Conservation (phyloP, 2,113 vertebrate species). For the Clarias macrocephalus region DNA sequence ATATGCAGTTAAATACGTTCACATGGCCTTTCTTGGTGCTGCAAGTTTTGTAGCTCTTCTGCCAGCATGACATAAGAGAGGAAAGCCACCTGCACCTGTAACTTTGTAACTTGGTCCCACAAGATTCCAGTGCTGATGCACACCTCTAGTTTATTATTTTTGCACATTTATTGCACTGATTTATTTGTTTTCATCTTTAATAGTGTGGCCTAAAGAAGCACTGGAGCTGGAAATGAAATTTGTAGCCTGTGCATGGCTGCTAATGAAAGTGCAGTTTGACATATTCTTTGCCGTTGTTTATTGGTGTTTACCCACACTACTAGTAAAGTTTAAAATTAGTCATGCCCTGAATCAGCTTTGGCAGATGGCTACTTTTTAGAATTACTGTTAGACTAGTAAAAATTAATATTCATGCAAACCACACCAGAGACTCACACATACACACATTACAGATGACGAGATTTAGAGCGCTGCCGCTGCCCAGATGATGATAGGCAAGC, state of each 20-base stretch:
- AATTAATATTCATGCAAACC: background rate
- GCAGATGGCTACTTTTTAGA: background rate
- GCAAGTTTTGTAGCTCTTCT: background rate
- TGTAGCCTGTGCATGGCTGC: background rate
- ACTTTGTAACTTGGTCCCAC: background rate
- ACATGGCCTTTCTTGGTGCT: background rate
- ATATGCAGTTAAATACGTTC: background rate
- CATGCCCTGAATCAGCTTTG: background rate
- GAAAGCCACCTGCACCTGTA: background rate
- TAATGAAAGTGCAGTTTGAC: background rate
- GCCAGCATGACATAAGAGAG: background rate
- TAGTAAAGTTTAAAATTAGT: background rate
- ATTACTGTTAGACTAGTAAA: background rate
- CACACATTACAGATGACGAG: background rate
- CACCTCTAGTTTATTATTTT: background rate
- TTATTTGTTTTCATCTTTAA: conserved; percentile 7
- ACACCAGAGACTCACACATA: background rate
- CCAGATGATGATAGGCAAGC: conserved; percentile 2
- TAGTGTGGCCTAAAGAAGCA: conserved; percentile 1
- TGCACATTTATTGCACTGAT: background rate
- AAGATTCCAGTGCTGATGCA: background rate
- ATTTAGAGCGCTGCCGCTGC: background rate
- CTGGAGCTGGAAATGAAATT: background rate
- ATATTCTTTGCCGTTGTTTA: background rate
- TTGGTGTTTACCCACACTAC: background rate